These are phyloP conservation scores for Chaunax sp. DNA, from an alignment of 2,797 vertebrate genomes.

Conservation along the genomic window DNA sequence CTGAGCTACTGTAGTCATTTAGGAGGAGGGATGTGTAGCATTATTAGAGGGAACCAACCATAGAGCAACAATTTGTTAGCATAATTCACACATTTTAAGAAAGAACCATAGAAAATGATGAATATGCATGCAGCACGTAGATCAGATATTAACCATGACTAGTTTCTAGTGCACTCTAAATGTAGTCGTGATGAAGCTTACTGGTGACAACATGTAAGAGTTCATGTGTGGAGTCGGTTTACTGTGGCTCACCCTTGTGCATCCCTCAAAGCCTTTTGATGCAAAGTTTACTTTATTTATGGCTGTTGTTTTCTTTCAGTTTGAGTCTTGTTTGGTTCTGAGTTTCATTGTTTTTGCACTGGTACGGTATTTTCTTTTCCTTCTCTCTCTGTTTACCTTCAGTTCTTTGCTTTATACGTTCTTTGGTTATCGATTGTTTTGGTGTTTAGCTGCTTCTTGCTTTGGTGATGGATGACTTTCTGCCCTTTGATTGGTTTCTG, in stretches of 20 bases:
- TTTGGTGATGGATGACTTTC: slow-evolving; percentile 29
- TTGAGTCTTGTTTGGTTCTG: slow-evolving; percentile 81
- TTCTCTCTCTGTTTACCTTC: slow-evolving; percentile 54
- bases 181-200: background rate
- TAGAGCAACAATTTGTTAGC: background rate
- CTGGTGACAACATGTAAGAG: slow-evolving; percentile 14
- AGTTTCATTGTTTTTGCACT: slow-evolving; percentile 81
- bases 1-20: slow-evolving; percentile 34
- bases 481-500: slow-evolving; percentile 55
- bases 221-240: slow-evolving; percentile 44
- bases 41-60: slow-evolving; percentile 14
- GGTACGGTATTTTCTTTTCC: slow-evolving; percentile 74
- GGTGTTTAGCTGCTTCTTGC: slow-evolving; percentile 69
- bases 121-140: slow-evolving; percentile 10
- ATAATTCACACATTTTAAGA: slow-evolving; percentile 3
- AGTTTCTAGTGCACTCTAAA: slow-evolving; percentile 13
- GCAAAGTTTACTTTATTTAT: slow-evolving; percentile 74
- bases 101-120: background rate
- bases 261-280: slow-evolving; percentile 87
- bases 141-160: background rate
- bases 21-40: slow-evolving; percentile 30
- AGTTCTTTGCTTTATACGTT: slow-evolving; percentile 75
- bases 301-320: slow-evolving; percentile 79
- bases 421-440: slow-evolving; percentile 58
- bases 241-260: slow-evolving; percentile 76